Evolutionary conservation across 2,113 vertebrate genomes (phyloP).

Genomic region (Hypanus sabinus): DNA sequence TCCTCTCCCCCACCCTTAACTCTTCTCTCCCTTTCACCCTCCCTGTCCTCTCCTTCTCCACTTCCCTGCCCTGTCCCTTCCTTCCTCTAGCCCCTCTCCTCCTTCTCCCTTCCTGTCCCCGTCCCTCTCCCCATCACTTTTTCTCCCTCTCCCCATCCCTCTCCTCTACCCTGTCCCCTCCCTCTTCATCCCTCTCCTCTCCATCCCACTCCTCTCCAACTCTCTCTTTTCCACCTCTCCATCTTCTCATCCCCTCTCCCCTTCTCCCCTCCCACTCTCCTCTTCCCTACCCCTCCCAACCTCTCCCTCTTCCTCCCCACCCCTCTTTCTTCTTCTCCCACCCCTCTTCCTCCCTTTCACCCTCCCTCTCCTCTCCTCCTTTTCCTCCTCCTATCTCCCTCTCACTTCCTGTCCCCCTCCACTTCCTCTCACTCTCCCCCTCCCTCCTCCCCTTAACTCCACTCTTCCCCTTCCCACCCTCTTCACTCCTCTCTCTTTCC

Average conservation of each 20-base stretch:
- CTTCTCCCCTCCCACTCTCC: not conserved
- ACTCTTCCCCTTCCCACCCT: not conserved
- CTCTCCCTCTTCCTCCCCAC: not conserved
- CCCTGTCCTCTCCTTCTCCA: not conserved
- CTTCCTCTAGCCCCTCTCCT: not conserved
- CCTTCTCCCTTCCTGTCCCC: not conserved
- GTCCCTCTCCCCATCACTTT: too few relatives aligned
- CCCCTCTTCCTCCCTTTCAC: not conserved
- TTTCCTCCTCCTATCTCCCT: not conserved
- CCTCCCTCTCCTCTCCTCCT: not conserved
- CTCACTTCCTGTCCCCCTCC: not conserved
- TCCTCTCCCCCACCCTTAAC: too few relatives aligned
- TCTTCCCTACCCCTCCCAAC: not conserved
- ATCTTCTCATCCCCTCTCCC: not conserved
- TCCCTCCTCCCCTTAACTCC: not conserved
- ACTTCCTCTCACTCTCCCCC: not conserved
- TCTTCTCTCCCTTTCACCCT: not conserved
- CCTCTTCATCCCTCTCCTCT: too few relatives aligned
- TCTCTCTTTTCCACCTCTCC: not conserved
- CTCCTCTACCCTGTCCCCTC: not conserved
- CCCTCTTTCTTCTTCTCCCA: too few relatives aligned
- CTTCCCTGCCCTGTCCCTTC: too few relatives aligned
- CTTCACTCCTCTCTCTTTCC: not conserved
- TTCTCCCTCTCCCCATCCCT: not conserved
- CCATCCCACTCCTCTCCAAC: not conserved